A percentile compares a stretch with the other conserved stretches of the same genome.
Conservation (phyloP, 2,888 invertebrate genomes). For the Rotaria macrura region DNA sequence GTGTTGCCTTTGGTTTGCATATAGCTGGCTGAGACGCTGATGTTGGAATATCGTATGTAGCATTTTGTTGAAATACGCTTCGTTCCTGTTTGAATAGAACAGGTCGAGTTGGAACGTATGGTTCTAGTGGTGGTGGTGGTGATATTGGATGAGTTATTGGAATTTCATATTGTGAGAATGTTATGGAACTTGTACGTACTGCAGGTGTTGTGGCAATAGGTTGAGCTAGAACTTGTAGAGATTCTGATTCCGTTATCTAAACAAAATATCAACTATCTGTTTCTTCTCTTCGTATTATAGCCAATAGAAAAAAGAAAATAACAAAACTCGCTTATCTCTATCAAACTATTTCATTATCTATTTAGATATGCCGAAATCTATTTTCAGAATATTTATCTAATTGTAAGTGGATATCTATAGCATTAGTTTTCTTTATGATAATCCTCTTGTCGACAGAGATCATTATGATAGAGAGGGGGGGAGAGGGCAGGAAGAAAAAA, state of each 20-base stretch:
- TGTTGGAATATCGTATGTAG: background rate
- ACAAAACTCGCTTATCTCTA: no score
- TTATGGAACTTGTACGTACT: background rate
- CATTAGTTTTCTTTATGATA: no score
- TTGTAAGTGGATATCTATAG: no score
- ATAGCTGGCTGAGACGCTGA: background rate
- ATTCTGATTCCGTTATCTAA: background rate
- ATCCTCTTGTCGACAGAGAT: no score
- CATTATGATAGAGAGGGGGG: background rate
- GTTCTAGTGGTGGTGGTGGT: background rate
- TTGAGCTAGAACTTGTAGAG: background rate
- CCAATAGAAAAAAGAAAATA: no score
- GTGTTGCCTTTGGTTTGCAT: background rate
- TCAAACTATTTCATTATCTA: no score
- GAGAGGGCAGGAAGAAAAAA: no score
- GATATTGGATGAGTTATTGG: background rate
- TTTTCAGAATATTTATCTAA: no score
- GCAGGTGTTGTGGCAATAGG: background rate
- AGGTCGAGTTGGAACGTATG: background rate
- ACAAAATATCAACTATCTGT: background rate
- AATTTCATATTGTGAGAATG: conserved; percentile 2
- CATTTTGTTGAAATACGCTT: background rate
- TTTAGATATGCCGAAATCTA: no score
- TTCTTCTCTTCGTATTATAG: background rate
- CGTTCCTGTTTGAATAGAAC: background rate